A percentile compares a stretch with the other conserved stretches of the same genome.
Evolutionary conservation across 2,888 invertebrate genomes (phyloP).

Genomic region (Melanotus villosus): DNA sequence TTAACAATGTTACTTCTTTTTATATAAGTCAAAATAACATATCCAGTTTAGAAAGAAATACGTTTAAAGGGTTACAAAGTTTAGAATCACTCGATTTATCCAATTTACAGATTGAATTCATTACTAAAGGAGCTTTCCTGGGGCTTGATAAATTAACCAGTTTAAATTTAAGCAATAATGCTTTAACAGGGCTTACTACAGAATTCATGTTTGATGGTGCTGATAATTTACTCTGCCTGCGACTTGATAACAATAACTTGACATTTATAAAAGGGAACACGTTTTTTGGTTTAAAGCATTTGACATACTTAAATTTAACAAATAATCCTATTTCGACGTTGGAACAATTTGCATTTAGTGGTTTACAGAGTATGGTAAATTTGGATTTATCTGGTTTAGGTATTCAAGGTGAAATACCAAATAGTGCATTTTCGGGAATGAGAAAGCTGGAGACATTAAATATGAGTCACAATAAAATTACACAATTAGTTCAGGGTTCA

Average conservation of each 20-base stretch:
- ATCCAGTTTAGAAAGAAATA: neutral
- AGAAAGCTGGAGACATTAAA: constrained; percentile 1
- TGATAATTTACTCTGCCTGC: neutral
- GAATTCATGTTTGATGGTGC: neutral
- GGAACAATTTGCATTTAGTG: neutral
- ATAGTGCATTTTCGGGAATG: constrained; percentile 18
- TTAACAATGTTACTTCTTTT: neutral
- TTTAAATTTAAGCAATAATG: neutral
- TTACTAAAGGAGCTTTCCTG: neutral
- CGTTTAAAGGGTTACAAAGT: constrained; percentile 7
- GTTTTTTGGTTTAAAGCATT: constrained; percentile 3
- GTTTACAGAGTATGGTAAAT: neutral
- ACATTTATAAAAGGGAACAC: neutral
- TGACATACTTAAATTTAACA: neutral
- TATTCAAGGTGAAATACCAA: too few relatives aligned
- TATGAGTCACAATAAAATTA: neutral
- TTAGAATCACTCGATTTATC: constrained; percentile 15
- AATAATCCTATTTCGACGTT: constrained; percentile 13
- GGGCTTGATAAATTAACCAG: neutral
- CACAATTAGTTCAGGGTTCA: neutral
- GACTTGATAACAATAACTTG: constrained; percentile 5
- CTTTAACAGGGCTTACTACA: neutral
- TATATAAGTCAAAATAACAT: neutral
- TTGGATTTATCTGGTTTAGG: constrained; percentile 15
- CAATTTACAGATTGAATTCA: neutral